Evolutionary conservation across 2,797 vertebrate genomes (phyloP), one percentile per base, ranked within the genome.

Genomic region (Gymnoscopelus braueri): DNA sequence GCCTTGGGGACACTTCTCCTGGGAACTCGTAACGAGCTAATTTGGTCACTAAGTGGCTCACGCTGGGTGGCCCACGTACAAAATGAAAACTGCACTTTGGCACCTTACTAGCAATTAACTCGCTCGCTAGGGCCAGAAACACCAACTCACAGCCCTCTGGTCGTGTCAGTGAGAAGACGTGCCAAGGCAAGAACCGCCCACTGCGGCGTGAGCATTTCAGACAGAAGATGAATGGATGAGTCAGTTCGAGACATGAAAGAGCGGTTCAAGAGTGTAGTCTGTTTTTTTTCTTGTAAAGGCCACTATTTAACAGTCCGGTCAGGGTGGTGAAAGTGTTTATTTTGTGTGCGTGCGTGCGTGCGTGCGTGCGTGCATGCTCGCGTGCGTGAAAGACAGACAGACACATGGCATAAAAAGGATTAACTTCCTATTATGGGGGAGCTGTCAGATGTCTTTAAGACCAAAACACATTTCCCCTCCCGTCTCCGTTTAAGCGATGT

Each of bases 401-500:
- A 77, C 68, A 74, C 61, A 61, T 69, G 81, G 87, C 66, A 82
- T 88, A 78, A 87, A 90, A 86, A 70, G 82, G 87, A 92, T 92
- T 89, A 91, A 65, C 78, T 79, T 60, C 72, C 80, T 86, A 86
- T 88, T 88, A 89, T 84, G 63, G 73, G 83, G 80, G 77, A 86
- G 79, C 87, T 90, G 91, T 87, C 85, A 88, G 81, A 89, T 84
- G 82, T 77, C 85, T 86, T 68, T 85, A 87, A 90, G 71, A 88
- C 74, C 72, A 84, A 88, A 90, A 87, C 83, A 84, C 82, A 86
- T 88, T 85, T 84, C 77, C 77, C 69, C 80, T 84, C 77, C 77
- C 69, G 48, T 86, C 83, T 88, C 65, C 77, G 70, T 89, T 89
- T 88, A 85, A 85, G 84, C 69, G 44, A 66, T 79, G 87, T 79